Conservation (phyloP, 2,797 vertebrate species). For the Acanthurus tractus region DNA sequence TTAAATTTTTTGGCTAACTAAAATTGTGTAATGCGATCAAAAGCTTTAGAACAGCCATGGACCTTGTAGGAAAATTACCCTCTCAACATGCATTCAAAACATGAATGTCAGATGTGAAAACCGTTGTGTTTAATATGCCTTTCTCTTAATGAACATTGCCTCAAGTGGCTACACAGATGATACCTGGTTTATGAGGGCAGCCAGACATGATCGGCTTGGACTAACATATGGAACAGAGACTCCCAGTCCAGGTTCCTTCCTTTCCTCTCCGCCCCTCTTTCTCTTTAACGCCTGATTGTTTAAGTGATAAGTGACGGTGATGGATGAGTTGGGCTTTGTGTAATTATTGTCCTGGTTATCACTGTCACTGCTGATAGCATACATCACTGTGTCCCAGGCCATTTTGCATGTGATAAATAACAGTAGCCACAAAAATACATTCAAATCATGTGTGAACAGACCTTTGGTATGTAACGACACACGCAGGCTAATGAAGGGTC, state of each 20-base stretch:
- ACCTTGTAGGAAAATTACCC: slow-evolving; percentile 1
- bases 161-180: slow-evolving; percentile 37
- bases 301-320: slow-evolving; percentile 86
- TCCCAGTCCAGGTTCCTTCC: slow-evolving; percentile 64
- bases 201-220: slow-evolving; percentile 51
- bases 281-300: slow-evolving; percentile 78
- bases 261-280: slow-evolving; percentile 53
- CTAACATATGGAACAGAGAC: slow-evolving; percentile 41
- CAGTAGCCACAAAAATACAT: slow-evolving; percentile 63
- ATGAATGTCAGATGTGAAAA: neutral
- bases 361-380: slow-evolving; percentile 83
- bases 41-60: neutral
- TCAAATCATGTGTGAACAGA: slow-evolving; percentile 73
- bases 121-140: neutral
- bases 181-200: slow-evolving; percentile 17
- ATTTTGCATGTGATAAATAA: slow-evolving; percentile 86
- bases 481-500: slow-evolving; percentile 73
- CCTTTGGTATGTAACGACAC: slow-evolving; percentile 73
- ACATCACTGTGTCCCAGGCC: slow-evolving; percentile 80
- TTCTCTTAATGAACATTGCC: slow-evolving; percentile 17
- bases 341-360: slow-evolving; percentile 88
- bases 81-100: slow-evolving; percentile 20
- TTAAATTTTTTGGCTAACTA: neutral
- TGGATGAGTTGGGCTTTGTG: slow-evolving; percentile 83
- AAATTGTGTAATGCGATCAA: neutral